These are phyloP conservation scores for Drosophila phalerata DNA, from an alignment of 2,888 invertebrate species.

Conservation along the genomic window DNA sequence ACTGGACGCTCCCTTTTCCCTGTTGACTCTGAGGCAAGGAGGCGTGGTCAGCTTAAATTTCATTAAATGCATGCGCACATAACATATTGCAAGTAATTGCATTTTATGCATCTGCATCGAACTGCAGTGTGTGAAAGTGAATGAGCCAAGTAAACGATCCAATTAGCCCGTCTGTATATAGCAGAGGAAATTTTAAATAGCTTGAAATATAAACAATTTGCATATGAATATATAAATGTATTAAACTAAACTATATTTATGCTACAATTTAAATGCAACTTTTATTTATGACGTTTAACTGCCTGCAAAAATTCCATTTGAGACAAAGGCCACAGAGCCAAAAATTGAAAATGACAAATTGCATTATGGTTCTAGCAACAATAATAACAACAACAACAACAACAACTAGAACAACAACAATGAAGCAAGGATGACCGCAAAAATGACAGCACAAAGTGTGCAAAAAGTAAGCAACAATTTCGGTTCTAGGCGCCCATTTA, in stretches of 20 bases:
- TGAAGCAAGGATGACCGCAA: conserved; percentile 62
- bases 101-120: conserved; percentile 44
- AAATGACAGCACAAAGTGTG: conserved; percentile 67
- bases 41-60: conserved; percentile 57
- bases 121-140: conserved; percentile 18
- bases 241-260: conserved; percentile 37
- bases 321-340: conserved; percentile 47
- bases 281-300: conserved; percentile 72
- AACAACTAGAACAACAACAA: conserved; percentile 24
- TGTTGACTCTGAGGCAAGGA: not conserved
- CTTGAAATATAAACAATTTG: conserved; percentile 37
- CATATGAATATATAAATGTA: conserved; percentile 32
- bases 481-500: conserved; percentile 43
- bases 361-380: conserved; percentile 58
- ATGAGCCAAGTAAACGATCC: conserved; percentile 35
- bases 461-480: conserved; percentile 71
- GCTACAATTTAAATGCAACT: conserved; percentile 39
- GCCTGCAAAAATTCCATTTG: conserved; percentile 67
- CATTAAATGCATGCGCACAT: conserved; percentile 58
- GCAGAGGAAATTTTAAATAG: conserved; percentile 8
- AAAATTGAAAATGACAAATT: conserved; percentile 79
- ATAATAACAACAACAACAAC: conserved; percentile 12
- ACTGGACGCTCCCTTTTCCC: not conserved
- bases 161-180: conserved; percentile 38
- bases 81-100: conserved; percentile 63